phyloP scores from a whole-genome alignment of 2,113 vertebrate genomes.

The Heterocephalus glaber region DNA sequence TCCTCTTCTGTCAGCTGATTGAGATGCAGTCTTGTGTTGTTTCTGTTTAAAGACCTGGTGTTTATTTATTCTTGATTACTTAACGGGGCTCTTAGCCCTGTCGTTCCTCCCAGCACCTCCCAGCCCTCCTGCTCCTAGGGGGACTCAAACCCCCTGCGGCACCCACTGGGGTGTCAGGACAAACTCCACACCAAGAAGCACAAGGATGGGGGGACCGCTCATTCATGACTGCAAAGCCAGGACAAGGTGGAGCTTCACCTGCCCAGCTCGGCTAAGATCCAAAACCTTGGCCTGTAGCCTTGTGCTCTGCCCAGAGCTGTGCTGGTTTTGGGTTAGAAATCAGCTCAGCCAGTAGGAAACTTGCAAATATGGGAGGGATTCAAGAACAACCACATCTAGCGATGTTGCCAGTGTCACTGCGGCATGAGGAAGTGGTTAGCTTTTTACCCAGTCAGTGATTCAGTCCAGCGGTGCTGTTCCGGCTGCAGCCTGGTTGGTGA shows the following conservation, averaged over 20 bases:
- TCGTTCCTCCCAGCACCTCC: background rate
- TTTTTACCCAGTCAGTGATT: background rate
- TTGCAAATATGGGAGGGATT: background rate
- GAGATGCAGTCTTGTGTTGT: background rate
- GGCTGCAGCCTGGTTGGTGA: background rate
- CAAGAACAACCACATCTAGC: too few relatives aligned
- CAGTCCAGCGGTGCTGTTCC: background rate
- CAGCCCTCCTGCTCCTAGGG: background rate
- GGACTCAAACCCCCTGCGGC: background rate
- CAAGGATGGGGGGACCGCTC: too few relatives aligned
- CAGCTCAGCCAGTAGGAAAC: background rate
- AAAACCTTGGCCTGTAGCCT: background rate
- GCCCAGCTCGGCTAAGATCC: background rate
- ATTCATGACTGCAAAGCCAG: background rate
- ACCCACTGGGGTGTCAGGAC: background rate
- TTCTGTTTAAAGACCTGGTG: slow-evolving; percentile 7
- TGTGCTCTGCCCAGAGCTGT: background rate
- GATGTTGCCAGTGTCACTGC: background rate
- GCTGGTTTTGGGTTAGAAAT: background rate
- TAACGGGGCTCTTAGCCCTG: background rate
- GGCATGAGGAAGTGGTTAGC: background rate
- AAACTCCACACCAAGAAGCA: too few relatives aligned
- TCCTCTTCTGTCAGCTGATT: background rate
- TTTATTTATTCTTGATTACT: background rate
- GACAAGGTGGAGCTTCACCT: background rate